A percentile compares a stretch with the other conserved stretches of the same genome.
Evolutionary conservation across 2,113 vertebrate genomes (phyloP).

Genomic region (Crotalus horridus): DNA sequence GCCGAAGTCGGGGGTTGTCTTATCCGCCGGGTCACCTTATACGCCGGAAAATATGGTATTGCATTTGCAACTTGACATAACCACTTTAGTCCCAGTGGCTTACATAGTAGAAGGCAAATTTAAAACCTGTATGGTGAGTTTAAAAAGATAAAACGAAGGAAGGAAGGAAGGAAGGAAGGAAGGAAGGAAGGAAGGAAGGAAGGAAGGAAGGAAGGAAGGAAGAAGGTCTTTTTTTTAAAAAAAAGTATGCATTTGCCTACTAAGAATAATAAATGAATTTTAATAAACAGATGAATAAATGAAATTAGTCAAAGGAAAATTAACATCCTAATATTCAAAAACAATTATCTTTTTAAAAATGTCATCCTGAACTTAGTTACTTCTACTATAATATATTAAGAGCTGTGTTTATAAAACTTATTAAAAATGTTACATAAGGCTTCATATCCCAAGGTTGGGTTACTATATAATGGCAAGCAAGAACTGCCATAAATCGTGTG

Average conservation of each 20-base stretch:
- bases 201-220: neutral
- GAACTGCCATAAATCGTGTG: neutral
- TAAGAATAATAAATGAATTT: slow-evolving; percentile 11
- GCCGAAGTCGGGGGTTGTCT: too few species aligned
- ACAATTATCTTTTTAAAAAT: slow-evolving; percentile 5
- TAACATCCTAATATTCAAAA: slow-evolving; percentile 9
- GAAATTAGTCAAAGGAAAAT: slow-evolving; percentile 22
- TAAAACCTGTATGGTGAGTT: too few species aligned
- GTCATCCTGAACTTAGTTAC: slow-evolving; percentile 1
- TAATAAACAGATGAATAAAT: slow-evolving; percentile 6
- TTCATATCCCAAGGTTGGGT: too few species aligned
- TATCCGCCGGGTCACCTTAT: too few species aligned
- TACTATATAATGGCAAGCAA: neutral
- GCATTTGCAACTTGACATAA: too few species aligned
- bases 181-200: neutral
- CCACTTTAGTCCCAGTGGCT: too few species aligned
- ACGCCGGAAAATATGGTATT: neutral
- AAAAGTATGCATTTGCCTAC: neutral
- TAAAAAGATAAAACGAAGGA: too few species aligned
- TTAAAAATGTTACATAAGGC: neutral
- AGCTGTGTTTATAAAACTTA: neutral
- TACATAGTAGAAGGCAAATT: too few species aligned
- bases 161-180: neutral
- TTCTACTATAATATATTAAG: neutral
- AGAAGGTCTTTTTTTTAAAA: neutral